A percentile compares a stretch with the other conserved stretches of the same genome.
Conservation (phyloP, 2,888 invertebrate species). For the Tortricodes alternella region DNA sequence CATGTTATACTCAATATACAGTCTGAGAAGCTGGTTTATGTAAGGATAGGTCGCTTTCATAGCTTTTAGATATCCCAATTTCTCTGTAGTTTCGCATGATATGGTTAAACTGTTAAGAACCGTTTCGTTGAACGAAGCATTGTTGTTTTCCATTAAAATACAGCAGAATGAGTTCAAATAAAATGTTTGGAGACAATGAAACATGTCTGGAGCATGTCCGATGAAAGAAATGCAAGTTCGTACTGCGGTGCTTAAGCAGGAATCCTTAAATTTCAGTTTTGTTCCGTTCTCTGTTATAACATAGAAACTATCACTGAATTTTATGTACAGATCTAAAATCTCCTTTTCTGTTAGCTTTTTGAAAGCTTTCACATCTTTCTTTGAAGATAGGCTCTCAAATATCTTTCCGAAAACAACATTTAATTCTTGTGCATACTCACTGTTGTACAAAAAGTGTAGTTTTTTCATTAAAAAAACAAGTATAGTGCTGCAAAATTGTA, state of each 20-base stretch:
- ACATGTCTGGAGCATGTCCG: constrained; percentile 51
- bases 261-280: constrained; percentile 48
- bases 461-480: constrained; percentile 62
- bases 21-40: constrained; percentile 57
- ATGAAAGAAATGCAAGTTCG: constrained; percentile 47
- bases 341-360: constrained; percentile 50
- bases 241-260: constrained; percentile 43
- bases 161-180: constrained; percentile 57
- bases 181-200: constrained; percentile 61
- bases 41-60: constrained; percentile 58
- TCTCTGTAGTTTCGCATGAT: constrained; percentile 55
- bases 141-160: constrained; percentile 47
- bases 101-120: constrained; percentile 49
- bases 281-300: constrained; percentile 58
- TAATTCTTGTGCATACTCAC: constrained; percentile 45
- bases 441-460: constrained; percentile 54
- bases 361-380: constrained; percentile 49
- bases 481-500: constrained; percentile 54
- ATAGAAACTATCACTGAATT: constrained; percentile 63
- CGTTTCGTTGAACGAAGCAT: constrained; percentile 42
- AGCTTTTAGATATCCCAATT: constrained; percentile 48
- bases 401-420: constrained; percentile 48
- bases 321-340: constrained; percentile 52
- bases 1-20: constrained; percentile 55
- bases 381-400: constrained; percentile 48